Evolutionary conservation across 2,797 vertebrate genomes (phyloP).

Genomic region (Lophotriccus pileatus): DNA sequence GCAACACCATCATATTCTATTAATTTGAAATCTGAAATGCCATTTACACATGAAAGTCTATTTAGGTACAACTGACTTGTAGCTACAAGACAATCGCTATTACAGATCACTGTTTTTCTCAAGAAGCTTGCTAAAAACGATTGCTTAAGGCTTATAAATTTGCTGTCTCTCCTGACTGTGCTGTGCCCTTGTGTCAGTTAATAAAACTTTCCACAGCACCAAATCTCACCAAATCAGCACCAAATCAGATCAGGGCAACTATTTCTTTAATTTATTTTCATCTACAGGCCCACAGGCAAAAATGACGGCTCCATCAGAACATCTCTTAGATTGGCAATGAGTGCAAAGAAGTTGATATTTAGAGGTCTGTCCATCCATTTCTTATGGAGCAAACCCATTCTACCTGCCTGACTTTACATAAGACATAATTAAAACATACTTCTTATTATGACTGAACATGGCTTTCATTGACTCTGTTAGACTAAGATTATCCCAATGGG

Average conservation of each 20-base stretch:
- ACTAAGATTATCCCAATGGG: background rate
- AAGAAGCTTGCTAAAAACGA: background rate
- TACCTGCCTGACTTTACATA: background rate
- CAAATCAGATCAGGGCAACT: background rate
- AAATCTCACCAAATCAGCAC: no score
- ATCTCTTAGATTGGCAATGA: background rate
- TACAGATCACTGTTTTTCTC: background rate
- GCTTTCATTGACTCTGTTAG: background rate
- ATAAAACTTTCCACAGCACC: background rate
- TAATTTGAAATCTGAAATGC: slow-evolving; percentile 1
- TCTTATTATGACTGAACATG: background rate
- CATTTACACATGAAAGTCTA: background rate
- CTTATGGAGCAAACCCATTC: background rate
- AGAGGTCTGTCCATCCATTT: background rate
- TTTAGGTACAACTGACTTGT: background rate
- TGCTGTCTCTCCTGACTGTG: background rate
- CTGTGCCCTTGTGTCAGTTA: background rate
- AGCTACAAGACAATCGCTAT: background rate
- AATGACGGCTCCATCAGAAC: background rate
- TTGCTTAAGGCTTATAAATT: background rate
- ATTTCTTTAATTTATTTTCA: background rate
- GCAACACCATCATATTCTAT: background rate
- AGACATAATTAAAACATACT: background rate
- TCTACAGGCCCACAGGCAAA: background rate
- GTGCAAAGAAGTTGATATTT: background rate